Base-by-base conservation (phyloP, 2,113 vertebrate genomes). In the Tyto alba region DNA sequence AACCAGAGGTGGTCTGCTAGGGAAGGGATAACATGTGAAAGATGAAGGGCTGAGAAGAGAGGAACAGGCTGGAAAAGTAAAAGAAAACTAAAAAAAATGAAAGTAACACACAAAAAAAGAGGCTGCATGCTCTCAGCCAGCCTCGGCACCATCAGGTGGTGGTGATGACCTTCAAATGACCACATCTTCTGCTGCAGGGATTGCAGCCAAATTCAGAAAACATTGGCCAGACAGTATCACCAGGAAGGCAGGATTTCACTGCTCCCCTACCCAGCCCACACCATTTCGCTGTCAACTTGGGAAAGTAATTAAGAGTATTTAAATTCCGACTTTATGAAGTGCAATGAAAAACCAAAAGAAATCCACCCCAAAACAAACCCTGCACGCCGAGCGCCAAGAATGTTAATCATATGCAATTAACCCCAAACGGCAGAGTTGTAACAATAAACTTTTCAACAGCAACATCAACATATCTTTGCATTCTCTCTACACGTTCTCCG, bases 391-490 rank as follows among this genome's bases (percentile, higher is more conserved):
- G 36, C 1, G 78, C 74, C 80, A 53, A 16, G 40, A 52, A 5
- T 0, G 12, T 47, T 30, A 52, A 90, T 47, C 18, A 11, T 3
- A 23, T 7, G 2, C 66, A 32, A 25, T 43, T 22, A 85, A 72
- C 13, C n/a, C 72, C 36, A 4, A 52, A 17, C 6, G 8, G 59
- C 59, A 34, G 72, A 32, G 32, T 0, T 8, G 34, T 1, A 30
- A 21, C 40, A 13, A 29, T 0, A 6, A 64, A 52, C 74, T 77
- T 62, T 23, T 3, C 43, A 19, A 8, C 0, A 50, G 59, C 43
- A 38, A 29, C 74, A 27, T 10, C 47, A 11, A 2, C 34, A 0
- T 6, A 4, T 26, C 67, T 27, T 9, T 12, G 0, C 0, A 3
- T 3, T 38, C 32, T 4, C 57, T 3, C 9, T 8, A 12, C 34